These are phyloP conservation scores for Diachrysia chrysitis DNA, from an alignment of 2,888 invertebrate genomes.

Conservation along the genomic window DNA sequence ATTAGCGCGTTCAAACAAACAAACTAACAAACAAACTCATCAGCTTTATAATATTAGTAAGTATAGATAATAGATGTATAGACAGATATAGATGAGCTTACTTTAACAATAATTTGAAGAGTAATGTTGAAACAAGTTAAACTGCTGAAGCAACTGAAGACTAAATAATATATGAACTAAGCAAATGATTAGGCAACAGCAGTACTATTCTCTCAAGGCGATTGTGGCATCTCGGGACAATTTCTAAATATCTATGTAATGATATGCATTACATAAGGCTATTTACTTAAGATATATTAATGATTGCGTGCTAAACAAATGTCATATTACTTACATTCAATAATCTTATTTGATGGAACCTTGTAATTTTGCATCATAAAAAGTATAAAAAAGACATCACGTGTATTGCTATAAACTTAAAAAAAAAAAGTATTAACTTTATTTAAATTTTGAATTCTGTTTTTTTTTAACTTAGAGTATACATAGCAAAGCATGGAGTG, in stretches of 20 bases:
- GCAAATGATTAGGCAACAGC: conserved; percentile 24
- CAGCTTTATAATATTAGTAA: too few relatives aligned
- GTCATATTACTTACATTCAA: not conserved
- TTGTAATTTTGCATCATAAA: not conserved
- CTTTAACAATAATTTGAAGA: conserved; percentile 4
- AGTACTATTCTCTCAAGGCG: conserved; percentile 48
- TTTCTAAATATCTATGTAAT: conserved; percentile 39
- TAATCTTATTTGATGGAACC: not conserved
- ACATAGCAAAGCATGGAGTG: too few relatives aligned
- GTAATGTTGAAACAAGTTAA: not conserved
- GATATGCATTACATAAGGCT: conserved; percentile 25
- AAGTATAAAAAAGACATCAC: too few relatives aligned
- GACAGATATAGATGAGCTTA: not conserved
- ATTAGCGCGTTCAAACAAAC: too few relatives aligned
- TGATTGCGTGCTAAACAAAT: conserved; percentile 3
- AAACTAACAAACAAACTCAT: too few relatives aligned
- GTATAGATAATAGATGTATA: too few relatives aligned
- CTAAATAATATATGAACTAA: not conserved
- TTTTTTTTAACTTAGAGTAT: too few relatives aligned
- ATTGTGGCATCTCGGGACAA: conserved; percentile 23
- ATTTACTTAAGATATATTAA: conserved; percentile 22
- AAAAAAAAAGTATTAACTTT: too few relatives aligned
- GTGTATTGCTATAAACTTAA: too few relatives aligned
- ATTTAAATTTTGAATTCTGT: too few relatives aligned
- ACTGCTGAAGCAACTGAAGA: conserved; percentile 2